A percentile compares a stretch with the other conserved stretches of the same genome.
phyloP scores from a whole-genome alignment of 2,113 vertebrate genomes.

The Austrofundulus limnaeus region DNA sequence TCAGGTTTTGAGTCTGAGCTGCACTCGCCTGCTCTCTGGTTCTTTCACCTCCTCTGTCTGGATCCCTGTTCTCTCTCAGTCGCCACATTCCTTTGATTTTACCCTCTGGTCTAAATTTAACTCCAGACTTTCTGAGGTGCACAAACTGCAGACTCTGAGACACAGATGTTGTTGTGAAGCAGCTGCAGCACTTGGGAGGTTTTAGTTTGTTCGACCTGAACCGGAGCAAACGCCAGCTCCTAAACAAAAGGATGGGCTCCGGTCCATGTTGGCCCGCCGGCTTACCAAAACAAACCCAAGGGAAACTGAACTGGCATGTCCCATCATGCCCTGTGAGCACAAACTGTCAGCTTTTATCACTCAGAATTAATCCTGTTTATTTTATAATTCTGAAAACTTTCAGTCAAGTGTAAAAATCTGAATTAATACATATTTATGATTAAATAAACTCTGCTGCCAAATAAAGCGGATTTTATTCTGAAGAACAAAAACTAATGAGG shows the following conservation, averaged over 20 bases:
- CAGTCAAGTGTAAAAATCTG: too few relatives aligned
- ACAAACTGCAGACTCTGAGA: background rate
- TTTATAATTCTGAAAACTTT: too few relatives aligned
- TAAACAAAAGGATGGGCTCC: constrained; percentile 11
- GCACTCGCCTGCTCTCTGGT: constrained; percentile 39
- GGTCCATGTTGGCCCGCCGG: constrained; percentile 29
- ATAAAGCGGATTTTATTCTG: too few relatives aligned
- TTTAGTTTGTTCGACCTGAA: constrained; percentile 11
- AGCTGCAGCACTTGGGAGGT: constrained; percentile 30
- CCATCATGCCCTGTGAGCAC: background rate
- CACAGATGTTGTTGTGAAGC: background rate
- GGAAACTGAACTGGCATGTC: background rate
- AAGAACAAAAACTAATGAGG: too few relatives aligned
- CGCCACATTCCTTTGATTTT: constrained; percentile 63
- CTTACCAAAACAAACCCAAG: constrained; percentile 5
- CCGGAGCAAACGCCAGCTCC: background rate
- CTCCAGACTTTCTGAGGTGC: constrained; percentile 41
- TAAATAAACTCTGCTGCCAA: too few relatives aligned
- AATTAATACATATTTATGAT: too few relatives aligned
- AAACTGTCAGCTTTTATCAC: background rate
- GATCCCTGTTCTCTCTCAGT: constrained; percentile 45
- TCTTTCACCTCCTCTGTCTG: constrained; percentile 16
- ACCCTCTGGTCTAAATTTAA: constrained; percentile 59
- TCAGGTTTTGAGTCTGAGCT: too few relatives aligned
- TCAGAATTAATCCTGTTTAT: background rate